Conservation (phyloP, 2,797 vertebrate genomes). For the Eremophila alpestris region DNA sequence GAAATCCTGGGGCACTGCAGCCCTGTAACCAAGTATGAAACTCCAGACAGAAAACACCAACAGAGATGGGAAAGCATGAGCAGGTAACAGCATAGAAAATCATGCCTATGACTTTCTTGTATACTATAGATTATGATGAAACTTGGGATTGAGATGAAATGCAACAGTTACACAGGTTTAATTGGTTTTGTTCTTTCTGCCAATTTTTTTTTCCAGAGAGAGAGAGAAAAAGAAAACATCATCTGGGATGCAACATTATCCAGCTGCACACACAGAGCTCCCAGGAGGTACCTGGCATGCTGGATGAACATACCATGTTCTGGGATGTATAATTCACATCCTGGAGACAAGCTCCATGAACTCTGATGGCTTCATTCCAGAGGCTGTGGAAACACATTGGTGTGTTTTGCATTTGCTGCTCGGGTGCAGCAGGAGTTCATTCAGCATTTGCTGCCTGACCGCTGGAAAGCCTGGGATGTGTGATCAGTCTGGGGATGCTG, state of each 20-base stretch:
- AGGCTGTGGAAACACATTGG: not conserved
- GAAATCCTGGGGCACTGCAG: not conserved
- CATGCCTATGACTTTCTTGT: accelerated
- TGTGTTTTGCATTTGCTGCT: not conserved
- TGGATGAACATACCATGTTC: not conserved
- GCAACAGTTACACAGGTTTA: not conserved
- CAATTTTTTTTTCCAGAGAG: not conserved
- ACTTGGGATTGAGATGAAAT: not conserved
- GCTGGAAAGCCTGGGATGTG: not conserved
- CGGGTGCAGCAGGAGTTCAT: not conserved
- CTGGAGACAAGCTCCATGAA: not conserved
- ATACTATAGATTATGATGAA: not conserved
- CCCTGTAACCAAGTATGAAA: not conserved
- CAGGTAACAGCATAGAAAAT: not conserved
- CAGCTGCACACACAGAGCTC: not conserved
- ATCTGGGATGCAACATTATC: not conserved
- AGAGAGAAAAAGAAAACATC: not conserved
- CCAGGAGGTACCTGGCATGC: not conserved
- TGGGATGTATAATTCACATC: not conserved
- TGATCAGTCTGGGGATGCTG: not conserved
- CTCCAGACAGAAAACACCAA: not conserved
- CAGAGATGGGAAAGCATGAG: not conserved
- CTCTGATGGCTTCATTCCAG: not conserved
- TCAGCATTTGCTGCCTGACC: not conserved
- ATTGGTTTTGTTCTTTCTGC: not conserved